Conservation (phyloP, 2,113 vertebrate genomes). For the Mesembrinibis cayennensis region DNA sequence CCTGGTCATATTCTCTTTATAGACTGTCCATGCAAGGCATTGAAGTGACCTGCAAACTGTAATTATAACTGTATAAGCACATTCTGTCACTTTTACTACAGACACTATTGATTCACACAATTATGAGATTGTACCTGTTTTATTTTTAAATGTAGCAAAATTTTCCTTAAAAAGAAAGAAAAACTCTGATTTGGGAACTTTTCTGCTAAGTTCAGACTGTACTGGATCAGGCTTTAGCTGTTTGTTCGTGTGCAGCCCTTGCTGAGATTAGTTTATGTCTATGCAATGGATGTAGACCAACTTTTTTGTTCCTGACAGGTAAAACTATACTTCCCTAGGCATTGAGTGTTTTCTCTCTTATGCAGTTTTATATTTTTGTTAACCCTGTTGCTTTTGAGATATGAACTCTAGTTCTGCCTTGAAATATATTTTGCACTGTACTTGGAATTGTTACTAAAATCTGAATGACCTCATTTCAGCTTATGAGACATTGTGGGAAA, state of each 20-base stretch:
- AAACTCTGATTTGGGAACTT: background rate
- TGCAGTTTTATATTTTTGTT: constrained; percentile 19
- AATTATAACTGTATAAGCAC: background rate
- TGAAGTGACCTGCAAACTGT: background rate
- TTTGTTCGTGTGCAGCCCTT: background rate
- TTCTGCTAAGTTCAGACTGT: background rate
- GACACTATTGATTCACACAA: background rate
- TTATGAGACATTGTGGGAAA: constrained; percentile 54
- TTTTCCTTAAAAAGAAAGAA: background rate
- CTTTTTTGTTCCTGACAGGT: background rate
- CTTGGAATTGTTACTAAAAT: constrained; percentile 48
- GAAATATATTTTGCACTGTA: constrained; percentile 30
- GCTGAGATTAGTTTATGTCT: background rate
- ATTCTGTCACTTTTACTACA: background rate
- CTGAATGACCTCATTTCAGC: constrained; percentile 46
- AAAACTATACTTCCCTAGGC: constrained; percentile 31
- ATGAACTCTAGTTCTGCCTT: background rate
- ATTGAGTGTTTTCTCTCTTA: background rate
- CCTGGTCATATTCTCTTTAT: background rate
- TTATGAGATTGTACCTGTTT: background rate
- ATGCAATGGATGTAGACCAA: background rate
- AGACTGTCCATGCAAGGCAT: background rate
- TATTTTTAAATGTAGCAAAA: background rate
- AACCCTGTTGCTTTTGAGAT: constrained; percentile 24
- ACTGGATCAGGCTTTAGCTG: background rate